phyloP scores from a whole-genome alignment of 2,888 invertebrate genomes.

The Nephrotoma guestfalica region DNA sequence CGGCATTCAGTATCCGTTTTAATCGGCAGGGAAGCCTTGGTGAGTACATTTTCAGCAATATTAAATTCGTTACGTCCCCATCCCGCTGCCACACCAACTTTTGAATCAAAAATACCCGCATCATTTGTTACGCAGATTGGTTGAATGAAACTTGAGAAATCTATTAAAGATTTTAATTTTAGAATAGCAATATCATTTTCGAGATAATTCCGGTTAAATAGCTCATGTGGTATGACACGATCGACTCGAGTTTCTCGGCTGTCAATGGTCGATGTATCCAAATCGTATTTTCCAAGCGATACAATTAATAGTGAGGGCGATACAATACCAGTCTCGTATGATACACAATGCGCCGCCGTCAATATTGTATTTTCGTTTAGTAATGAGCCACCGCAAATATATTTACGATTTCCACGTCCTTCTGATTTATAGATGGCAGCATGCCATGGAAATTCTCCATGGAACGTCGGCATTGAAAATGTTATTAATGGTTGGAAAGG shows the following conservation, averaged over 20 bases:
- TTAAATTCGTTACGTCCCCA: background rate
- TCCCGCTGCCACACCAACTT: background rate
- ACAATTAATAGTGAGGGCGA: background rate
- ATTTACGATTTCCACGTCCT: background rate
- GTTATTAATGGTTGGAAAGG: background rate
- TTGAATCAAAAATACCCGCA: background rate
- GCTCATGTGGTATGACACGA: background rate
- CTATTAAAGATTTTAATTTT: background rate
- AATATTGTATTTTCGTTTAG: background rate
- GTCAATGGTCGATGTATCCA: background rate
- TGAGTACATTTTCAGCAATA: background rate
- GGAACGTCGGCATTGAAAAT: background rate
- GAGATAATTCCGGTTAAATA: background rate
- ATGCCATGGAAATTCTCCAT: background rate
- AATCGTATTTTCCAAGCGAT: background rate
- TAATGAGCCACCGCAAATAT: background rate
- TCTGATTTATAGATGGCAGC: background rate
- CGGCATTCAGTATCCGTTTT: background rate
- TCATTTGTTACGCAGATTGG: background rate
- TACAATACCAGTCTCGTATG: background rate
- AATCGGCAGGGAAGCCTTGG: background rate
- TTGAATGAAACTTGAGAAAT: background rate
- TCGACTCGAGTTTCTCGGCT: background rate
- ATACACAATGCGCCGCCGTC: background rate
- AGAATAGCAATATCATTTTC: background rate